Conservation (phyloP, 2,797 vertebrate genomes). For the Euphonia xanthogaster region DNA sequence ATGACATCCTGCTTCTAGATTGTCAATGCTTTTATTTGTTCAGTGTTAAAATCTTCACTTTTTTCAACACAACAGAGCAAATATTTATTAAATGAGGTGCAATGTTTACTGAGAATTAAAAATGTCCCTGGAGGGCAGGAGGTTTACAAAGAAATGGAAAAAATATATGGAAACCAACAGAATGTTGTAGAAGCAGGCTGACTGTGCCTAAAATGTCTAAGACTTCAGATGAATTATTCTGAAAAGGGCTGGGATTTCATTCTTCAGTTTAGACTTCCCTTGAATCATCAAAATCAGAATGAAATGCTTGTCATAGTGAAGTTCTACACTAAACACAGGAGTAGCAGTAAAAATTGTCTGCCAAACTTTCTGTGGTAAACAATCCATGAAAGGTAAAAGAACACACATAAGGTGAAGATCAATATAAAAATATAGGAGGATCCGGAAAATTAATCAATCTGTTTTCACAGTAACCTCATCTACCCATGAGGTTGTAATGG, state of each 20-base stretch:
- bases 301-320: background rate
- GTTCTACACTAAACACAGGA: background rate
- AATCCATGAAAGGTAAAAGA: constrained; percentile 16
- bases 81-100: background rate
- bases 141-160: background rate
- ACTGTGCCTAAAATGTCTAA: background rate
- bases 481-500: background rate
- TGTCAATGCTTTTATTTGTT: background rate
- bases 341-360: background rate
- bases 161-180: background rate
- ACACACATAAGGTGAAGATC: background rate
- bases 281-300: background rate
- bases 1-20: background rate
- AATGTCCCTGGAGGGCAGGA: background rate
- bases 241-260: background rate
- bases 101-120: background rate
- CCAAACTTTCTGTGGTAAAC: background rate
- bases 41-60: background rate
- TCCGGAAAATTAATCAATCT: background rate
- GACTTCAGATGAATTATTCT: background rate
- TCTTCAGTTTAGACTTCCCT: background rate
- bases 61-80: background rate
- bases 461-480: background rate
- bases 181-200: background rate
- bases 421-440: background rate